Evolutionary conservation across 2,888 invertebrate species (phyloP), one percentile per base, ranked within the genome.

Genomic region (Temnothorax ravouxi): DNA sequence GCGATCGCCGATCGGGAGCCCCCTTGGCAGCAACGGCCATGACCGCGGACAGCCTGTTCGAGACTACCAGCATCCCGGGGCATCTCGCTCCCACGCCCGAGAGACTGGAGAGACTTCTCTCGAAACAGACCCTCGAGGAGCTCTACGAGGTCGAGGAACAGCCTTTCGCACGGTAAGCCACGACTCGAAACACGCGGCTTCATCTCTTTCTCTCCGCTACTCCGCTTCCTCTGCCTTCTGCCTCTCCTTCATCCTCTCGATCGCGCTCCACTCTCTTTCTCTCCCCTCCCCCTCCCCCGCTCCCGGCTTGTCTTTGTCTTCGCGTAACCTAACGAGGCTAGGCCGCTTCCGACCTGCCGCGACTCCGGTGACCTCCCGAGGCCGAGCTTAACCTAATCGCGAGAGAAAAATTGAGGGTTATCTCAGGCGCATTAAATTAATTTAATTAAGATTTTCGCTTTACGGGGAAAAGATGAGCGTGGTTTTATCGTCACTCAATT

Each of bases 81-180:
- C 94, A 95, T 89, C 94, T 95, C 91, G 94, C 95, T 93, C 94
- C 95, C 93, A 94, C 95, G 93, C 93, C 94, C 85, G 92, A 94
- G 89, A 92, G 94, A 88, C 93, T 95, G 86, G 94, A 94, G 94
- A 94, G 94, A 92, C 93, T 95, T 87, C 94, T 95, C 91, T 93
- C 94, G 91, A 94, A 94, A 91, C 93, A 93, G 92, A 93, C 92
- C 90, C 94, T 95, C 91, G 95, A 94, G 91, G 94, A 95, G 81
- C 94, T 95, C 87, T 95, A 95, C 92, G 94, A 95, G 91, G 95
- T 95, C 92, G 95, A 94, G 93, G 94, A 95, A 92, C 94, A 94
- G 91, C 95, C 95, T 92, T 94, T 95, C 93, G 95, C 95, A 92
- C 92, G 95, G 95, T 95, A 87, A 94, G 92, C 38, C 77, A 75